phyloP scores from a whole-genome alignment of 2,113 vertebrate species.

The Hirundichthys speculiger region DNA sequence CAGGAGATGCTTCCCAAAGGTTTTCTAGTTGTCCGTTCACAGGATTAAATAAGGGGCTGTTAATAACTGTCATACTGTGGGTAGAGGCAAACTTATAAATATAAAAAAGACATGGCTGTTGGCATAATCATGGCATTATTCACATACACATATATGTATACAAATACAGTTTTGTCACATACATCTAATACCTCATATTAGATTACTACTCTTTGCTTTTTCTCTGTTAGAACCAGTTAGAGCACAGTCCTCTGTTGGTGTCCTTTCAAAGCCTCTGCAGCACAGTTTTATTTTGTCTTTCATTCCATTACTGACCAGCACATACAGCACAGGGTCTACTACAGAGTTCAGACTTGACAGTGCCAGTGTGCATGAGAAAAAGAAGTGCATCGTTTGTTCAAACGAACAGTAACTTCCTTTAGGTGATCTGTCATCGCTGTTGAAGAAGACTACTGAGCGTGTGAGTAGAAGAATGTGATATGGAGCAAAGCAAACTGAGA shows the following conservation, averaged over 20 bases:
- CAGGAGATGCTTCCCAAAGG: background rate
- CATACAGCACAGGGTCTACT: constrained; percentile 83
- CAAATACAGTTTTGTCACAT: background rate
- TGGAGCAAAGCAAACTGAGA: constrained; percentile 81
- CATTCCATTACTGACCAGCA: constrained; percentile 77
- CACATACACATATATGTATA: background rate
- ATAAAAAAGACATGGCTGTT: too few species aligned
- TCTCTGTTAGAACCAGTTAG: background rate
- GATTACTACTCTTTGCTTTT: constrained; percentile 5
- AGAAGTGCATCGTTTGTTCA: constrained; percentile 68
- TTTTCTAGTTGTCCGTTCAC: constrained; percentile 15
- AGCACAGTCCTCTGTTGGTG: background rate
- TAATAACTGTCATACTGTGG: background rate
- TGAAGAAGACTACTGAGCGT: constrained; percentile 72
- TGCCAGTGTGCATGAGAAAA: constrained; percentile 75
- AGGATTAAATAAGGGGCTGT: constrained; percentile 14
- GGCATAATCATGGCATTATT: too few species aligned
- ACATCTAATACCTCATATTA: constrained; percentile 53
- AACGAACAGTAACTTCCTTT: constrained; percentile 66
- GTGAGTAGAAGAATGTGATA: constrained; percentile 80
- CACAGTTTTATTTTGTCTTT: constrained; percentile 62
- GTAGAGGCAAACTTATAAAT: too few species aligned
- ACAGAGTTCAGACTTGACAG: constrained; percentile 82
- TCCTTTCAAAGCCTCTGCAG: constrained; percentile 20
- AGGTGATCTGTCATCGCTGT: fast-evolving